Evolutionary conservation across 2,888 invertebrate genomes (phyloP).

Genomic region (Ptychoptera contaminata): DNA sequence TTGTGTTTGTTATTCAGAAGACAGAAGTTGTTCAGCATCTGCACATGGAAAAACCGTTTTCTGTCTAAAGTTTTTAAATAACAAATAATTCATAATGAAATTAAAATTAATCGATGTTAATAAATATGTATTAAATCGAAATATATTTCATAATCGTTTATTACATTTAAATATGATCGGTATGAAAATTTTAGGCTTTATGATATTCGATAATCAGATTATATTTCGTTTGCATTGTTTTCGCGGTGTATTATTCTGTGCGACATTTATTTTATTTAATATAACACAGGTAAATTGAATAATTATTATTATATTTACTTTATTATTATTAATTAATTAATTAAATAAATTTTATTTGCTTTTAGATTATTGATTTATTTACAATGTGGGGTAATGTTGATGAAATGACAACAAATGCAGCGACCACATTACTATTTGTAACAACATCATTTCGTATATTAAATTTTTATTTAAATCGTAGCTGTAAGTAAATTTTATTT

Average conservation of each 20-base stretch:
- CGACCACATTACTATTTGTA: slow-evolving; percentile 7
- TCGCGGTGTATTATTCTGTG: slow-evolving; percentile 3
- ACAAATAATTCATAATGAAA: no score
- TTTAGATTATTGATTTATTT: slow-evolving; percentile 6
- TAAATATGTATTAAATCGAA: slow-evolving; percentile 1
- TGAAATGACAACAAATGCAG: slow-evolving; percentile 6
- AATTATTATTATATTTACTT: neutral
- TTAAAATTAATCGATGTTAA: neutral
- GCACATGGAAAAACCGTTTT: no score
- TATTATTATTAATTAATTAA: neutral
- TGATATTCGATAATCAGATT: slow-evolving; percentile 4
- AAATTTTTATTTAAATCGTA: slow-evolving; percentile 7
- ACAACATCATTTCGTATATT: slow-evolving; percentile 6
- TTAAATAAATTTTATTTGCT: neutral
- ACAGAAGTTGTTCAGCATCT: no score
- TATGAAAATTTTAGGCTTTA: slow-evolving; percentile 4
- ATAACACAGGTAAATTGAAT: slow-evolving; percentile 6
- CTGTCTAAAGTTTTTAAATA: no score
- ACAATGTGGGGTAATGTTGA: slow-evolving; percentile 4
- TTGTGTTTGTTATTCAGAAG: no score
- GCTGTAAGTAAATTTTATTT: neutral
- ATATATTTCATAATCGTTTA: slow-evolving; percentile 2
- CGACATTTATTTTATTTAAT: slow-evolving; percentile 6
- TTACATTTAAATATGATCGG: slow-evolving; percentile 3
- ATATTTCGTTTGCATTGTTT: slow-evolving; percentile 2